phyloP scores from a whole-genome alignment of 2,888 invertebrate species.

The Diaphora mendica region DNA sequence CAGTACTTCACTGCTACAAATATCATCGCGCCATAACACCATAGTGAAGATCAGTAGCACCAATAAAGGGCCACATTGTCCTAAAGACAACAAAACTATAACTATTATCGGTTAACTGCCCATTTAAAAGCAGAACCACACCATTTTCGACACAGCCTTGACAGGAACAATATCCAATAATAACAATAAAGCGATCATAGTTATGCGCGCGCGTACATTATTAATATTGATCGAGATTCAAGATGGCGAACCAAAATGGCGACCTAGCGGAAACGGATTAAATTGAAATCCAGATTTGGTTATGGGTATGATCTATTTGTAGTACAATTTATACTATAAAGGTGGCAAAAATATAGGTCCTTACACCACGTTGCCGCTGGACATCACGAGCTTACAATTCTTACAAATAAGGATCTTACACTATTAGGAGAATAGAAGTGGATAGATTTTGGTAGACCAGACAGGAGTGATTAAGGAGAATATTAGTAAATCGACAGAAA shows the following conservation, averaged over 20 bases:
- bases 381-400: not conserved
- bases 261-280: conserved; percentile 54
- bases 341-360: not conserved
- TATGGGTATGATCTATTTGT: conserved; percentile 33
- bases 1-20: conserved; percentile 29
- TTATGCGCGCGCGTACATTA: conserved; percentile 56
- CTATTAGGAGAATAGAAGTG: too few species aligned
- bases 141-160: conserved; percentile 78
- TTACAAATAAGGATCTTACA: not conserved
- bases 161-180: conserved; percentile 82
- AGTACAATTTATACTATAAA: conserved; percentile 1
- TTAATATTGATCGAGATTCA: conserved; percentile 57
- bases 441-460: too few species aligned
- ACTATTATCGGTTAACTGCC: conserved; percentile 57
- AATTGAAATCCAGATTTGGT: conserved; percentile 46
- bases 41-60: conserved; percentile 29
- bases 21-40: conserved; percentile 34
- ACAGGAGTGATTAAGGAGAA: too few species aligned
- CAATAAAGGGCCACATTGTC: conserved; percentile 56
- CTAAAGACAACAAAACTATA: conserved; percentile 53
- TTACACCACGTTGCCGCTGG: too few species aligned
- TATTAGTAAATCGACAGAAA: too few species aligned
- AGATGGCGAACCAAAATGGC: conserved; percentile 58
- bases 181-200: conserved; percentile 74
- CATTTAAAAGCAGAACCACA: conserved; percentile 67